phyloP scores from a whole-genome alignment of 2,797 vertebrate genomes.

The Phrynocephalus forsythii region DNA sequence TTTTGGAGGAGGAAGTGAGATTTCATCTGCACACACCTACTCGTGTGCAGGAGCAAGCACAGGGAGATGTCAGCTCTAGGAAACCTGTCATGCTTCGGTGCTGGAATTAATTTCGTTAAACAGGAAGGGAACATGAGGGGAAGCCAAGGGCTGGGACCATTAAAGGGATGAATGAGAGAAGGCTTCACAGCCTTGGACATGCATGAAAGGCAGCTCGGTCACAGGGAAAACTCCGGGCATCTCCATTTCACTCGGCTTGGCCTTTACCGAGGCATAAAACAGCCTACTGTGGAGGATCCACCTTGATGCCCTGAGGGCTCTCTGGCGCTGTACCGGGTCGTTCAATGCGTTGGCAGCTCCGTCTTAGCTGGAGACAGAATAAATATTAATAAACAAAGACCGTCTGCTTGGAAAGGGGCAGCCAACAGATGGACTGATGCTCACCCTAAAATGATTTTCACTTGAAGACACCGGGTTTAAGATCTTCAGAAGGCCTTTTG shows the following conservation, averaged over 20 bases:
- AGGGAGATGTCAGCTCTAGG: too few species aligned
- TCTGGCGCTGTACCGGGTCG: background rate
- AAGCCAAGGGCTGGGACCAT: background rate
- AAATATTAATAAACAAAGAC: slow-evolving; percentile 61
- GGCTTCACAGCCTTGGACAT: rapidly evolving
- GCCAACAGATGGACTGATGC: slow-evolving; percentile 54
- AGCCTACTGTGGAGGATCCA: rapidly evolving
- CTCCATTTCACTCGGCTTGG: rapidly evolving
- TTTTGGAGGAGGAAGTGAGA: background rate
- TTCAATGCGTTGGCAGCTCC: background rate
- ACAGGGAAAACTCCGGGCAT: rapidly evolving
- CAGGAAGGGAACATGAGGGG: background rate
- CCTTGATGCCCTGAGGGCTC: background rate
- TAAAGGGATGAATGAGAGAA: background rate
- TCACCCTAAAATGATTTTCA: slow-evolving; percentile 40
- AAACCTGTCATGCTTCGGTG: background rate
- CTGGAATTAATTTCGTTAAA: background rate
- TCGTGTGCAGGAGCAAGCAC: too few species aligned
- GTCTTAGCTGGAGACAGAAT: slow-evolving; percentile 51
- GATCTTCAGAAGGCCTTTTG: background rate
- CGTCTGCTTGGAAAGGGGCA: background rate
- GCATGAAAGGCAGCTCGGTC: rapidly evolving
- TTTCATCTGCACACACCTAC: too few species aligned
- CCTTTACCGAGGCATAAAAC: background rate
- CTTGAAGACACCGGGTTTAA: slow-evolving; percentile 20